These are phyloP conservation scores for Eucidaris tribuloides DNA, from an alignment of 35 echinoderm and acorn worm genomes.

Conservation along the genomic window DNA sequence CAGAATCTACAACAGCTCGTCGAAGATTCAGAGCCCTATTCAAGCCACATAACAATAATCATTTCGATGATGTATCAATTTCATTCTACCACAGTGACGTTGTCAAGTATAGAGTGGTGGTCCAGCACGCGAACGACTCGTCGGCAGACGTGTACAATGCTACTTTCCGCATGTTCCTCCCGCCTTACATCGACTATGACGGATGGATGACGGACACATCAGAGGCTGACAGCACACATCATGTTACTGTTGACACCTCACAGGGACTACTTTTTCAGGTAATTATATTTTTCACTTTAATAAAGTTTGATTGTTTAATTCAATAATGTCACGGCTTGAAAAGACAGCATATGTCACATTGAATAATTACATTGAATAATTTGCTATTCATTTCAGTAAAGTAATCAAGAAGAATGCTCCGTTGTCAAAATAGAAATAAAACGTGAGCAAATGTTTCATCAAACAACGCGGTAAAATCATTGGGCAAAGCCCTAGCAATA, in stretches of 20 bases:
- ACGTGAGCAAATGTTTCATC: too few relatives aligned
- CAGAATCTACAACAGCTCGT: background rate
- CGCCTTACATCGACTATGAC: conserved; percentile 34
- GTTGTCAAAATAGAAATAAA: too few relatives aligned
- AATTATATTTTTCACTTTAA: background rate
- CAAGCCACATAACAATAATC: background rate
- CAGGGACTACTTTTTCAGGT: conserved; percentile 1
- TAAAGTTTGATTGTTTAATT: background rate
- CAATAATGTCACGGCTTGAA: background rate
- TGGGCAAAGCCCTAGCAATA: too few relatives aligned
- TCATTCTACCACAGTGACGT: background rate
- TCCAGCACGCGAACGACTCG: conserved; percentile 1
- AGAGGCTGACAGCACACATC: background rate
- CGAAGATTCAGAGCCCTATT: background rate
- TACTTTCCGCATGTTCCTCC: conserved; percentile 11
- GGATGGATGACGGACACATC: background rate
- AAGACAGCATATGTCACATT: background rate
- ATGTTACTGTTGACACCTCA: background rate
- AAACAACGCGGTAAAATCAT: too few relatives aligned
- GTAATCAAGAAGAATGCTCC: too few relatives aligned
- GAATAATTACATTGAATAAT: background rate
- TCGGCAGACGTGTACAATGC: conserved; percentile 22
- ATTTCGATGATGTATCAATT: background rate
- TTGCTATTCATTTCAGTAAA: background rate
- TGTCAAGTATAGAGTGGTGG: conserved; percentile 27